Base-by-base conservation (phyloP, 2,888 invertebrate species). In the Lasioglossum marginatum region DNA sequence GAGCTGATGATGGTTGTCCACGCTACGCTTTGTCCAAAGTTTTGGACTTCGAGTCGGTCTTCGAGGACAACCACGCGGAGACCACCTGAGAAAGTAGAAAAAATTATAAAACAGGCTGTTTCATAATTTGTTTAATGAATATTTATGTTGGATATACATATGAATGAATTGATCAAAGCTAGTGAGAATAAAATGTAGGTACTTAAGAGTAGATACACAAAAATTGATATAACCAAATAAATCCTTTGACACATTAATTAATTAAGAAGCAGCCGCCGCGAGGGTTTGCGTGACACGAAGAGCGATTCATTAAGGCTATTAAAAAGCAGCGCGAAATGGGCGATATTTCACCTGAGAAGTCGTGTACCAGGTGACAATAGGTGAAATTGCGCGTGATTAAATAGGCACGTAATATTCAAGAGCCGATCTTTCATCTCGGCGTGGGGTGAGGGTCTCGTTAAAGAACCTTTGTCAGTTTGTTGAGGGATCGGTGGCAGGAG, bases 401-500 rank as follows among this genome's bases (percentile, higher is more conserved):
- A 76, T 79, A 70, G 82, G 45, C 71, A 48, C 63, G 74, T 78
- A 57, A 79, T 80, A 79, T 79, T 70, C 81, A 68, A 81, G 84
- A 76, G 63, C 66, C 3, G 79, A 31, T 73, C 83, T 86, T 87
- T 88, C 83, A 87, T 88, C 83, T 72, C 57, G 3, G 45, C 68
- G 66, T 27, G 81, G 75, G 74, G 81, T 10, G 37, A 79, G 34
- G 79, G 63, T 57, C 75, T 85, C 77, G 76, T 80, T 83, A 82
- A 85, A 79, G 70, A 82, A 78, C 78, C 88, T 89, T 90, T 87
- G 88, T 88, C 83, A 86, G 76, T 83, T n/a, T 75, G 82, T 85
- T 87, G 79, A 70, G 75, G 37, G 23, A 68, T 83, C 37, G 37
- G 23, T 23, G 8, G 81, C 80, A 85, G 79, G 82, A 79, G 79